phyloP scores from a whole-genome alignment of 2,113 vertebrate species.

The Poecilia latipinna region DNA sequence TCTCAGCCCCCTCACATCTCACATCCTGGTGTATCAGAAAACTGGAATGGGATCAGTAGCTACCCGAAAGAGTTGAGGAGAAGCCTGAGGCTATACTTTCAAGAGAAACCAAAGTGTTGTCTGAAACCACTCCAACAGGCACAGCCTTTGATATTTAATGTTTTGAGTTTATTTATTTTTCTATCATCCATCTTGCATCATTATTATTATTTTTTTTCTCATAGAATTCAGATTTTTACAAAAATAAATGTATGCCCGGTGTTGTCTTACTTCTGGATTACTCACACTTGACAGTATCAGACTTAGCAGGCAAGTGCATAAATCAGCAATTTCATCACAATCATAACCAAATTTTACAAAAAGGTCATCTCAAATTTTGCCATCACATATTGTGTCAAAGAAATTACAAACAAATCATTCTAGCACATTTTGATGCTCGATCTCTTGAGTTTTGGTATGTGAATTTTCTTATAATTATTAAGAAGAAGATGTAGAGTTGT shows the following conservation, averaged over 20 bases:
- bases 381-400: constrained; percentile 1
- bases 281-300: background rate
- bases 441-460: background rate
- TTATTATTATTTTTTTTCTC: background rate
- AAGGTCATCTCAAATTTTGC: background rate
- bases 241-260: background rate
- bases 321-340: constrained; percentile 14
- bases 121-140: constrained; percentile 59
- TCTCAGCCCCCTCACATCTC: constrained; percentile 35
- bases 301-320: constrained; percentile 1
- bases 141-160: constrained; percentile 49
- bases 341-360: background rate
- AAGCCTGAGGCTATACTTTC: constrained; percentile 56
- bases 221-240: constrained; percentile 7
- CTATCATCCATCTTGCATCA: constrained; percentile 19
- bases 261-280: background rate
- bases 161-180: constrained; percentile 32
- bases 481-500: too few species aligned
- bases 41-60: constrained; percentile 48
- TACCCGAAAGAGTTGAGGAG: constrained; percentile 51
- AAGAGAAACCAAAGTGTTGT: constrained; percentile 55
- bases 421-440: background rate
- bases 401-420: background rate
- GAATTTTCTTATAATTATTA: too few species aligned
- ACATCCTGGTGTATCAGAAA: constrained; percentile 31